Conservation (phyloP, 2,797 vertebrate species). For the Choloepus didactylus region DNA sequence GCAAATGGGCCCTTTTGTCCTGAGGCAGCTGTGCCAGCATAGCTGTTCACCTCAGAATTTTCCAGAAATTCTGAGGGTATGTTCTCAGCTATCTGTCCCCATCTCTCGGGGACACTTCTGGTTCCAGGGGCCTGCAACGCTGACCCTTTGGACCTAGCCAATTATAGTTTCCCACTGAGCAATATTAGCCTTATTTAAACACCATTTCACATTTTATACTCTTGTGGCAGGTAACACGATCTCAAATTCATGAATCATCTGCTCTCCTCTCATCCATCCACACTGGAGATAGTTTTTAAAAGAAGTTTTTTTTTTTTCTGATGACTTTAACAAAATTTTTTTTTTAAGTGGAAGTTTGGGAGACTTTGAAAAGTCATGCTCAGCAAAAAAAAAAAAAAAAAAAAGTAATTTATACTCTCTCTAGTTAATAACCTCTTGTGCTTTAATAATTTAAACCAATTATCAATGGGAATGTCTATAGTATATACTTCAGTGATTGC, state of each 20-base stretch:
- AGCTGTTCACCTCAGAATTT: background rate
- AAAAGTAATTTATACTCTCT: constrained; percentile 84
- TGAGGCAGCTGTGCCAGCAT: background rate
- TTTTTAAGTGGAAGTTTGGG: constrained; percentile 81
- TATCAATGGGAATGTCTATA: constrained; percentile 88
- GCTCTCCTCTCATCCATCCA: constrained; percentile 71
- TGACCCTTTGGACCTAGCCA: background rate
- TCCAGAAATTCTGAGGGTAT: background rate
- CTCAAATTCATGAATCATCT: constrained; percentile 72
- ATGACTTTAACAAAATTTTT: constrained; percentile 75
- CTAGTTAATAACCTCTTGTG: constrained; percentile 87
- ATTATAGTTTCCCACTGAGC: background rate
- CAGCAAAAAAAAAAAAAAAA: constrained; percentile 83
- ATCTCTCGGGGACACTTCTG: background rate
- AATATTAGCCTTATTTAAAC: constrained; percentile 74
- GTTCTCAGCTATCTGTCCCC: background rate
- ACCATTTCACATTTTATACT: constrained; percentile 62
- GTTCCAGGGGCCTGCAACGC: background rate
- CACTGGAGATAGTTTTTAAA: constrained; percentile 76
- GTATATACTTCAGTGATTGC: constrained; percentile 89
- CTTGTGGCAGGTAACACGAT: constrained; percentile 49
- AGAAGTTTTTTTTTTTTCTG: constrained; percentile 67
- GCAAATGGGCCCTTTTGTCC: background rate
- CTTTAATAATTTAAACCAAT: constrained; percentile 89
- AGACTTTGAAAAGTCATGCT: constrained; percentile 85